Base-by-base conservation (phyloP, 1,140 invertebrate species). In the Drosophila insularis region DNA sequence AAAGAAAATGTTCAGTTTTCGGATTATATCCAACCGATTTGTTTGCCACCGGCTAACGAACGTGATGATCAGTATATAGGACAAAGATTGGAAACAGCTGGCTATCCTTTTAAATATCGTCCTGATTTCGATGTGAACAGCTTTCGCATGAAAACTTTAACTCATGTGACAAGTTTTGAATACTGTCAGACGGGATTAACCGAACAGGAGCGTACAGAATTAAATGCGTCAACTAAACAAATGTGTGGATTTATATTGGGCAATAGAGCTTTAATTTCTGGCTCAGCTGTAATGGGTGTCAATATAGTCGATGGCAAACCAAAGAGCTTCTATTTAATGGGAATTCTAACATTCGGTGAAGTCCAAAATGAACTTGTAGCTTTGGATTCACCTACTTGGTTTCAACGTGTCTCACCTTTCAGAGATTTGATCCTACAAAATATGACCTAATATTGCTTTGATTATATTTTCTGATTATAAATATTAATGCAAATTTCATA, bases 21-120 rank as follows among this genome's bases (percentile, higher is more conserved):
- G 7, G 54, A 35, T 2, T 56, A 56, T 17, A 19, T 56, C 17
- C 54, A 56, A 32, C 54, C 54, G 7, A 56, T 56, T 35, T 56
- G 54, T 56, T 35, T 56, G 27, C 54, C 54, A 35, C 54, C 54
- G 10, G 54, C 54, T 6, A 14, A 32, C 11, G 31, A 32, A 4
- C n/a, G 7, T 10, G n/a, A n/a, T 3, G 31, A 56, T 35, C n/a
- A 17, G 7, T 32, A 56, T 35, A 4, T 32, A 1, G 31, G 31
- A 35, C 31, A 56, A 10, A n/a, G 31, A 2, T 6, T 35, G 2
- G 31, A 35, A 32, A 17, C 11, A 10, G 27, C 54, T 17, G 27
- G 27, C 3, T 56, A 56, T 32, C 14, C 54, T 0, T 27, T 55
- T 17, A 56, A 11, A 10, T 37, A 37, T 37, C 35, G 35, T 37